Evolutionary conservation across 2,888 invertebrate species (phyloP).

Genomic region (Tetranychus truncatus): DNA sequence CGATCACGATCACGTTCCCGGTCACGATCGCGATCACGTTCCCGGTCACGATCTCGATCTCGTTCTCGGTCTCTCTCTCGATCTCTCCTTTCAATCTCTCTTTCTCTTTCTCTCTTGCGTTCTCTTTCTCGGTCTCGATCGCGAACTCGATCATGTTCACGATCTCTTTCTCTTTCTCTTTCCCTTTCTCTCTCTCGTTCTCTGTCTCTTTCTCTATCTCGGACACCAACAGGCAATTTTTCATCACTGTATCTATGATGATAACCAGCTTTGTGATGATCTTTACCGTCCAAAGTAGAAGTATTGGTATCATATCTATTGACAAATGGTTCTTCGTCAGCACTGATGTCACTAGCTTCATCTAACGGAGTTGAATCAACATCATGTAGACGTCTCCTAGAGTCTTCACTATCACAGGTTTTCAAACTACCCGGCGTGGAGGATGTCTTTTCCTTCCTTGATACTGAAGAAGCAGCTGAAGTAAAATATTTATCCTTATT

Average conservation of each 20-base stretch:
- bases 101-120: neutral
- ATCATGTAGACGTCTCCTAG: neutral
- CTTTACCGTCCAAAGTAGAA: neutral
- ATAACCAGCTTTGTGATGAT: neutral
- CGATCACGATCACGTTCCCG: neutral
- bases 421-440: neutral
- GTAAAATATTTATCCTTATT: neutral
- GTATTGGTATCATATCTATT: neutral
- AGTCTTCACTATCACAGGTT: constrained; percentile 5
- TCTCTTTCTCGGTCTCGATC: neutral
- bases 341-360: neutral
- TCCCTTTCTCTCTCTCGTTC: neutral
- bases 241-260: neutral
- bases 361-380: constrained; percentile 2
- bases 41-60: neutral
- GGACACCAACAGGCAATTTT: neutral
- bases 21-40: neutral
- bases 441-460: neutral
- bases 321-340: constrained; percentile 1
- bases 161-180: neutral
- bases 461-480: neutral
- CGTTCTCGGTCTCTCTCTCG: neutral
- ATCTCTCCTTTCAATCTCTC: neutral
- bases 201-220: neutral
- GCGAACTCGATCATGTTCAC: neutral